Evolutionary conservation across 2,888 invertebrate genomes (phyloP), one percentile per base, ranked within the genome.

Genomic region (Amorpha juglandis): DNA sequence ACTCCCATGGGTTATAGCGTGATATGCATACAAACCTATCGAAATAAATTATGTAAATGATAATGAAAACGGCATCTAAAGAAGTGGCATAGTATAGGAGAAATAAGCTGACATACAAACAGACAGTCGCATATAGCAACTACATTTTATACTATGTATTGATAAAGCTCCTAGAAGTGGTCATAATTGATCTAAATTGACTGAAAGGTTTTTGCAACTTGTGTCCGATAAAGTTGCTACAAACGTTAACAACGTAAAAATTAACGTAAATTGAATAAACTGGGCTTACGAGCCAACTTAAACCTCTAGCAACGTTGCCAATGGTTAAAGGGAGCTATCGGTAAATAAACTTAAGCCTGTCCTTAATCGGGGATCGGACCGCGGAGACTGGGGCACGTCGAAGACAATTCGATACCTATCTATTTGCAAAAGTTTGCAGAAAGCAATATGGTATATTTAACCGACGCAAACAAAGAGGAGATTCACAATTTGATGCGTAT

Each of bases 331-430:
- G 73, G 69, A 79, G 70, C 71, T 69, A 73, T 75, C 70, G 70
- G 70, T 67, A 75, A 80, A 81, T 78, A 78, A 77, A 78, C 70
- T 77, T 72, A 78, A 79, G 74, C 70, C 71, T 67, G 76, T 73
- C 74, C 77, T 80, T 79, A 78, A 83, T 81, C 79, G 72, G 70
- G 70, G 76, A 74, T 80, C 69, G 69, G 71, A 70, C 67, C 71
- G 58, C 62, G 64, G 68, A 67, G 67, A 69, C 66, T 69, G 66
- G 47, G 64, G 50, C 33, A 58, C 69, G 66, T 62, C 70, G 52
- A 58, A 63, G 68, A 66, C 73, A 76, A 74, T 73, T 71, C 70
- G 68, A 66, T 69, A 63, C 65, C 38, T 62, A 68, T 47, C 64
- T 64, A 55, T 38, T 27, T 64, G 33, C 33, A 53, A 64, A 64